Evolutionary conservation across 2,113 vertebrate species (phyloP), one percentile per base, ranked within the genome.

Genomic region (Himantopus leucocephalus): DNA sequence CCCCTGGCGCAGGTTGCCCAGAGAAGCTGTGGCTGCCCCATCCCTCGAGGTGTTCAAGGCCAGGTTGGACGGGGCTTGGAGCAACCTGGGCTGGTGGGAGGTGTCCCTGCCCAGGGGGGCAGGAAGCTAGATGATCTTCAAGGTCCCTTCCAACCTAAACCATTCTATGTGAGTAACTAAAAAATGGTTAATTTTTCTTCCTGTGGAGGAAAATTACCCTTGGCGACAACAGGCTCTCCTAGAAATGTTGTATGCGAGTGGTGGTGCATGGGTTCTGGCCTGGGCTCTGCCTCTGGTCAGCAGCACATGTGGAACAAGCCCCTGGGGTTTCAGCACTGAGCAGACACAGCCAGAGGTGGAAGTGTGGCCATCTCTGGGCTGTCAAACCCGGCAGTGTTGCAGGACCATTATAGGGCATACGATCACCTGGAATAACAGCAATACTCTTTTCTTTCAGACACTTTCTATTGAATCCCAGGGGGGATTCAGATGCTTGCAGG

Each of bases 251-350:
- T 18, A 3, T 37, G 32, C 2, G 5, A 68, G 10, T 63, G 75
- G 37, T 29, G 24, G 24, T 17, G 32, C 7, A 1, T 18, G 27
- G 56, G 27, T 29, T 63, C 23, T 63, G 55, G 29, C 50, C 24
- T 74, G 34, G 29, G 41, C 7, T 50, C 22, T 50, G 22, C 23
- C 23, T 50, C 48, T 50, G 48, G 48, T 24, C 48, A 50, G 48
- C 62, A 92, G 63, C 48, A 15, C 7, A 1, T 45, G 78, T 2
- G 9, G 66, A 73, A 9, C 9, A 26, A 45, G 7, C 43, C 23
- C 2, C 2, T 0, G 1, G 17, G n/a, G 32, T 30, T 93, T 64
- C 39, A 20, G 53, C 2, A 11, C 23, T 50, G 70, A 56, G 62
- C 53, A 64, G 62, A 14, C 21, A 24, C 58, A 39, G 24, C 41